Conservation (phyloP, 1,140 invertebrate species). For the Coelopa frigida region DNA sequence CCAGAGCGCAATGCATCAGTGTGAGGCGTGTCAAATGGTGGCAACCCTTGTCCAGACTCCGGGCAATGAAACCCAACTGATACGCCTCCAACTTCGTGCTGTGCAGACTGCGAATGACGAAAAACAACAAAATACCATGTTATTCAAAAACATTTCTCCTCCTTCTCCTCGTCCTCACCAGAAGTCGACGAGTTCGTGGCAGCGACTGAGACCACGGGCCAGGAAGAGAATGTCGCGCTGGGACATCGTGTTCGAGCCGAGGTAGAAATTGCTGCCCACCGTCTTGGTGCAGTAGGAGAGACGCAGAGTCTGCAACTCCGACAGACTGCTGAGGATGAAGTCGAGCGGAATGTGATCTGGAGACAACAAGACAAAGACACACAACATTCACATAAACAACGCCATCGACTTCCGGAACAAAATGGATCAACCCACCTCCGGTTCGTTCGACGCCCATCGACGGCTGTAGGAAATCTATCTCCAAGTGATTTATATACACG, state of each 20-base stretch:
- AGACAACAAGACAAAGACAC: constrained; percentile 7
- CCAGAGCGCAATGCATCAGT: constrained; percentile 36
- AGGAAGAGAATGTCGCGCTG: constrained; percentile 28
- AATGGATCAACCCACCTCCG: constrained; percentile 1
- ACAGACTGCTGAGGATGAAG: constrained; percentile 42
- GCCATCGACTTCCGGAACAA: too few species aligned
- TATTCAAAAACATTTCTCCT: not conserved
- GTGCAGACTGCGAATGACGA: constrained; percentile 24
- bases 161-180: constrained; percentile 25
- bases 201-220: constrained; percentile 33
- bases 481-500: constrained; percentile 39
- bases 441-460: constrained; percentile 19
- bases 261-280: constrained; percentile 36
- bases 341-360: constrained; percentile 45
- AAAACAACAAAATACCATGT: constrained; percentile 1
- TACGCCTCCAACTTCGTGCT: constrained; percentile 36
- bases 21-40: constrained; percentile 31
- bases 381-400: not conserved
- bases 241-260: constrained; percentile 39
- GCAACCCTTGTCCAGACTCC: constrained; percentile 38
- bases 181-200: constrained; percentile 34
- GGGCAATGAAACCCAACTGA: constrained; percentile 34
- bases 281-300: constrained; percentile 42
- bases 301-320: constrained; percentile 39
- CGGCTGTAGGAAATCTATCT: constrained; percentile 37